A percentile compares a stretch with the other conserved stretches of the same genome.
Conservation (phyloP, 1,140 invertebrate genomes). For the Listronotus oregonensis region DNA sequence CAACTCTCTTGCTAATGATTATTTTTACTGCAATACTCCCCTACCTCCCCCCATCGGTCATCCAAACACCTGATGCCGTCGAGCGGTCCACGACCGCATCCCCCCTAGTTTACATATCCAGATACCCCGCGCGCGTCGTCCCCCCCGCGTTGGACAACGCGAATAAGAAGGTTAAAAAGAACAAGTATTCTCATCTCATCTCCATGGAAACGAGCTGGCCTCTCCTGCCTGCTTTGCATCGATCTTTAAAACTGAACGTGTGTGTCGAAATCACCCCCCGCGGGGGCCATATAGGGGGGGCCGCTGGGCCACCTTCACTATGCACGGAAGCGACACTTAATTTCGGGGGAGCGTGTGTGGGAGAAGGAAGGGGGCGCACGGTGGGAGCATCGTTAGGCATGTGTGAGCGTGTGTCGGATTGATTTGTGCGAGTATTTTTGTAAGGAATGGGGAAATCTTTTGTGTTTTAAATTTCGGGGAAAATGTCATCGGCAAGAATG, state of each 20-base stretch:
- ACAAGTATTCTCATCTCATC: constrained; percentile 58
- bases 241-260: constrained; percentile 57
- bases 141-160: constrained; percentile 46
- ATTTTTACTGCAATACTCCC: constrained; percentile 22
- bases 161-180: constrained; percentile 57
- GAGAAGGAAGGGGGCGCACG: background rate
- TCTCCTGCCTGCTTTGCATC: constrained; percentile 56
- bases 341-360: constrained; percentile 17
- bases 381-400: constrained; percentile 34
- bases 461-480: constrained; percentile 18
- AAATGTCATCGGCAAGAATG: too few species aligned
- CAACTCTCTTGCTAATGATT: constrained; percentile 1
- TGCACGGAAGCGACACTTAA: constrained; percentile 38
- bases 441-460: constrained; percentile 27
- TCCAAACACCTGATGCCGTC: constrained; percentile 29
- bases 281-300: constrained; percentile 8
- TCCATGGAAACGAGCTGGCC: constrained; percentile 58
- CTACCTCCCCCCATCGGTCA: constrained; percentile 10
- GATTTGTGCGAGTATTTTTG: constrained; percentile 35
- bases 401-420: constrained; percentile 37
- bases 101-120: constrained; percentile 16
- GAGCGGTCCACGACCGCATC: constrained; percentile 31
- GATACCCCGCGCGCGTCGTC: constrained; percentile 18
- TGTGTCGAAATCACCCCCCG: constrained; percentile 41
- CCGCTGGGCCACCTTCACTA: constrained; percentile 31